These are phyloP conservation scores for Lamellibrachia columna DNA, from an alignment of 2,888 invertebrate species.

Conservation along the genomic window DNA sequence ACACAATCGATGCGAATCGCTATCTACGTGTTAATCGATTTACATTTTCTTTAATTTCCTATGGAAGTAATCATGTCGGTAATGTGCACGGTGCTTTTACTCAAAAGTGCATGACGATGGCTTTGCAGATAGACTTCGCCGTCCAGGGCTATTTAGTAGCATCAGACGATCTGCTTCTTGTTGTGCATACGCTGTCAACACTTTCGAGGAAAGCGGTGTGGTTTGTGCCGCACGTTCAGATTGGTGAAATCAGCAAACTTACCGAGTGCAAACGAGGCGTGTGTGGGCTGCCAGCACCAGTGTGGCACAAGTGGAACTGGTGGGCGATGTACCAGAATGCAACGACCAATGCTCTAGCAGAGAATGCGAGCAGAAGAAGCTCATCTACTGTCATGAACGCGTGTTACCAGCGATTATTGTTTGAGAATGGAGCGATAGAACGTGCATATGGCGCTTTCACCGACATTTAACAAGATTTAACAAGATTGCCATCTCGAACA, in stretches of 20 bases:
- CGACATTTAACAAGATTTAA: no score
- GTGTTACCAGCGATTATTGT: conserved; percentile 35
- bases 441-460: conserved; percentile 39
- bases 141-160: conserved; percentile 38
- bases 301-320: conserved; percentile 28
- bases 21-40: conserved; percentile 27
- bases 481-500: no score
- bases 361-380: background rate
- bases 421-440: conserved; percentile 34
- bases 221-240: conserved; percentile 37
- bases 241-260: conserved; percentile 35
- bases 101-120: conserved; percentile 38
- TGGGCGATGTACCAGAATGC: conserved; percentile 39
- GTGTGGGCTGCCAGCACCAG: conserved; percentile 39
- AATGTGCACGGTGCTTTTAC: conserved; percentile 39
- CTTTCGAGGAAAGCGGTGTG: conserved; percentile 29
- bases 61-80: conserved; percentile 28
- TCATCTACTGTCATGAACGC: conserved; percentile 19
- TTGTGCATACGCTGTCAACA: conserved; percentile 25
- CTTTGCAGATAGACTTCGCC: conserved; percentile 32
- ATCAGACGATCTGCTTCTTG: conserved; percentile 39
- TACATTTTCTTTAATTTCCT: conserved; percentile 36
- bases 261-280: conserved; percentile 39
- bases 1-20: conserved; percentile 13
- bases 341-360: conserved; percentile 23